Percentiles rank a stretch among this genome's conserved stretches.
Evolutionary conservation across 2,113 vertebrate species (phyloP).

Genomic region (Haemorhous mexicanus): DNA sequence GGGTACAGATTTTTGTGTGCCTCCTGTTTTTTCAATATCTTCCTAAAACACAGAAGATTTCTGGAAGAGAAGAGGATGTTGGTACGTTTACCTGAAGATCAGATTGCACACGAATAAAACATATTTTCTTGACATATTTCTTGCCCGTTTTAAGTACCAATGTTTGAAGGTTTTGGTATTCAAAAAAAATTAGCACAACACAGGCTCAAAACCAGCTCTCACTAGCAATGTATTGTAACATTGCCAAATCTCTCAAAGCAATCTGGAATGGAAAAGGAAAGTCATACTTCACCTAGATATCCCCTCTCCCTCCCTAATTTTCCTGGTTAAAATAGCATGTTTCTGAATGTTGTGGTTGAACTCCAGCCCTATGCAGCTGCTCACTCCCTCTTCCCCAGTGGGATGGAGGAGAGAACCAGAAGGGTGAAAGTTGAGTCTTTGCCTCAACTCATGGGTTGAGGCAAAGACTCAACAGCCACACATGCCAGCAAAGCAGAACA

Average conservation of each 20-base stretch:
- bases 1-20: not conserved
- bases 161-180: not conserved
- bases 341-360: not conserved
- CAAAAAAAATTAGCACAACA: not conserved
- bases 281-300: not conserved
- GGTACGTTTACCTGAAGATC: rapidly evolving
- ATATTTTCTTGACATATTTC: not conserved
- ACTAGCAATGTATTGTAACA: not conserved
- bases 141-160: not conserved
- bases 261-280: not conserved
- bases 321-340: not conserved
- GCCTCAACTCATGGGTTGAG: rapidly evolving
- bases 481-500: not conserved
- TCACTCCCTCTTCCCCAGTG: not conserved
- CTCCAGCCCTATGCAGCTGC: rapidly evolving
- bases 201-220: not conserved
- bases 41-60: not conserved
- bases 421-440: not conserved
- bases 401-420: rapidly evolving
- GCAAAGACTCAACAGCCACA: not conserved
- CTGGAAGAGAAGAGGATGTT: not conserved
- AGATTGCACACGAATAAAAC: not conserved
- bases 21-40: not conserved
- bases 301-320: not conserved
- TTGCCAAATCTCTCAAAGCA: not conserved